These are phyloP conservation scores for Ictalurus punctatus DNA, from an alignment of 2,113 vertebrate genomes.

Conservation along the genomic window DNA sequence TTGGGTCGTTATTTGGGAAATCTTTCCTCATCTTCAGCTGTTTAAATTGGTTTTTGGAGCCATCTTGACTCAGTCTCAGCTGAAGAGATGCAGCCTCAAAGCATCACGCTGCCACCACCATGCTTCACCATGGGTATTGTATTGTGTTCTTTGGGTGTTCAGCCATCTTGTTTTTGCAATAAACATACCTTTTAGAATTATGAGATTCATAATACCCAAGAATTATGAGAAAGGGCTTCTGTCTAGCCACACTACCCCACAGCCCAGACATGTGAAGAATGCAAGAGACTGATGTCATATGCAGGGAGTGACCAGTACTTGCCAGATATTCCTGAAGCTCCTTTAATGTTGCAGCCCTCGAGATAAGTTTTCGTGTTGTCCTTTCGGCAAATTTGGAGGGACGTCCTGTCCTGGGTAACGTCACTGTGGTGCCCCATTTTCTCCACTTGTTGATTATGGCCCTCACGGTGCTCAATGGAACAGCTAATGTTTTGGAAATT, in stretches of 20 bases:
- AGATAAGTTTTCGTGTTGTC: background rate
- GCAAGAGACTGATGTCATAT: background rate
- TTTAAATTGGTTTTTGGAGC: background rate
- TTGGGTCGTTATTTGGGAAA: background rate
- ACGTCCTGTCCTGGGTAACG: background rate
- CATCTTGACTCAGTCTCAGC: background rate
- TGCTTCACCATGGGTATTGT: background rate
- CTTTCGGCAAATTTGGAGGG: background rate
- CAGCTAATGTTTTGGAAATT: background rate
- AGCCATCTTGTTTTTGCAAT: too few relatives aligned
- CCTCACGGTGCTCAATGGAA: background rate
- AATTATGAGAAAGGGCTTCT: too few relatives aligned
- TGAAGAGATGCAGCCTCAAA: background rate
- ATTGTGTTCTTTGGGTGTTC: background rate
- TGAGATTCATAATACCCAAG: too few relatives aligned
- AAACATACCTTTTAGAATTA: too few relatives aligned
- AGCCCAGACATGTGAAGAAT: too few relatives aligned
- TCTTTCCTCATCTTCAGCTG: background rate
- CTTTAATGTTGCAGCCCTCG: background rate
- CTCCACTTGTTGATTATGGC: background rate
- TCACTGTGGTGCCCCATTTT: background rate
- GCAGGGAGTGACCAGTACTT: background rate
- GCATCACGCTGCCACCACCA: background rate
- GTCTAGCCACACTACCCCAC: too few relatives aligned
- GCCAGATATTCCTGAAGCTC: background rate